These are phyloP conservation scores for Papilio protenor DNA, from an alignment of 2,888 invertebrate genomes.

Conservation along the genomic window DNA sequence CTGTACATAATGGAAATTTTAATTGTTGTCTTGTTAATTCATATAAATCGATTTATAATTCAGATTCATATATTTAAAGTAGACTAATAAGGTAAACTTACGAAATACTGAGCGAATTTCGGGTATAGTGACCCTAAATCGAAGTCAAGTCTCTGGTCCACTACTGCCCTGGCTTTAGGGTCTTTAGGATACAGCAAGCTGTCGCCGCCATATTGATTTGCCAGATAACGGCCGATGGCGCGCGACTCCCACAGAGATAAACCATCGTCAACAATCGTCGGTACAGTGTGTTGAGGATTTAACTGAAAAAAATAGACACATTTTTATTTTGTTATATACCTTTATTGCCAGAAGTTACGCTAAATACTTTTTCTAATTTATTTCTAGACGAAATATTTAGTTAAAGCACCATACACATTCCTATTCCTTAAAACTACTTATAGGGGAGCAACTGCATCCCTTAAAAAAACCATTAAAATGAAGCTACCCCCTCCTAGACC, in stretches of 20 bases:
- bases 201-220: constrained; percentile 88
- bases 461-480: too few species aligned
- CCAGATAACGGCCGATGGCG: constrained; percentile 90
- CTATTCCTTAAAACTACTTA: too few species aligned
- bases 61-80: neutral
- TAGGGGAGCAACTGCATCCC: too few species aligned
- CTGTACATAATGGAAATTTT: constrained; percentile 56
- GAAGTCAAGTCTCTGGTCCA: constrained; percentile 92
- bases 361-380: too few species aligned
- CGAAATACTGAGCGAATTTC: constrained; percentile 87
- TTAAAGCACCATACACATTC: too few species aligned
- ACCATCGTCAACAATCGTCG: constrained; percentile 91
- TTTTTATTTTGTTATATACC: neutral
- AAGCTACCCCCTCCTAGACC: too few species aligned
- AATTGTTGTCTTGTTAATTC: neutral
- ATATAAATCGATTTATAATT: too few species aligned
- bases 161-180: constrained; percentile 87
- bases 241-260: constrained; percentile 93
- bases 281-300: constrained; percentile 92
- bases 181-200: constrained; percentile 89
- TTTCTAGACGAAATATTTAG: too few species aligned
- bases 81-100: constrained; percentile 71
- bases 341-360: neutral
- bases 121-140: constrained; percentile 89
- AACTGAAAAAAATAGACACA: constrained; percentile 78